A percentile compares a stretch with the other conserved stretches of the same genome.
Conservation (phyloP, 2,113 vertebrate genomes). For the Hiodon alosoides region DNA sequence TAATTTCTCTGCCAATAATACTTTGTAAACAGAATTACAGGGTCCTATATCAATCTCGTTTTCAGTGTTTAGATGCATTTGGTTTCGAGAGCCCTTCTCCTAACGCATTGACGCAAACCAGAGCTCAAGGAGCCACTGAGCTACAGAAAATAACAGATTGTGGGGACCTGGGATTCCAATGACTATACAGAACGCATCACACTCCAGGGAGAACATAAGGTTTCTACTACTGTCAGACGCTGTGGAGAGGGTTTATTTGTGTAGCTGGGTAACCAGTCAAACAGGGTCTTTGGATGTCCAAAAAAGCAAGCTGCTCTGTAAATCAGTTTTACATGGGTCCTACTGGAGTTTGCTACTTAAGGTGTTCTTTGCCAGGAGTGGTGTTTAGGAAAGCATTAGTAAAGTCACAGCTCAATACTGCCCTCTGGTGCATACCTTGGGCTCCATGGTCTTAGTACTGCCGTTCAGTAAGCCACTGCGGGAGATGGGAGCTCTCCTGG, state of each 20-base stretch:
- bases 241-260: conserved; percentile 39
- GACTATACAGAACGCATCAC: not conserved
- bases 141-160: conserved; percentile 11
- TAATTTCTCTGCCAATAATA: conserved; percentile 12
- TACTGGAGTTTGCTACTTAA: conserved; percentile 27
- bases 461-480: conserved; percentile 33
- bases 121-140: conserved; percentile 16
- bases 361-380: conserved; percentile 13
- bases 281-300: conserved; percentile 28
- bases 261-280: conserved; percentile 48
- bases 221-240: not conserved
- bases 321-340: conserved; percentile 37
- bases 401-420: conserved; percentile 37
- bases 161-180: conserved; percentile 22
- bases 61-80: not conserved
- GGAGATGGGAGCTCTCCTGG: conserved; percentile 30
- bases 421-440: conserved; percentile 61
- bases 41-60: not conserved
- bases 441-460: conserved; percentile 30
- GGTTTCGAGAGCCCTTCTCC: not conserved
- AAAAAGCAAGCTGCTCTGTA: conserved; percentile 23
- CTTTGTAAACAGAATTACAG: not conserved
- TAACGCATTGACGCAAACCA: conserved; percentile 45
- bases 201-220: not conserved
- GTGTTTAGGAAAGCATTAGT: not conserved